A percentile compares a stretch with the other conserved stretches of the same genome.
Conservation (phyloP, 2,888 invertebrate species). For the Acanthosepion esculentum region DNA sequence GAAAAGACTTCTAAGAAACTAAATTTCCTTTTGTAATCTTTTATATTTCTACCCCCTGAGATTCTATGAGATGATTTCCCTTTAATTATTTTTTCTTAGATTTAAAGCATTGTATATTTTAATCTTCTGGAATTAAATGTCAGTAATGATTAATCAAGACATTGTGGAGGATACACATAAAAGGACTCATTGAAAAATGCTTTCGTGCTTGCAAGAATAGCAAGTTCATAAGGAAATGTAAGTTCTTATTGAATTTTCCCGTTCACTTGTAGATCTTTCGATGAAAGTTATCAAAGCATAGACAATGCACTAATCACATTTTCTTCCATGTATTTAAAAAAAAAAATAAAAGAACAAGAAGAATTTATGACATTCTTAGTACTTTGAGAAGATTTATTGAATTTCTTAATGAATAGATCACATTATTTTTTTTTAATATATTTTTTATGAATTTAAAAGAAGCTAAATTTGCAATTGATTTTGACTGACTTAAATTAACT, state of each 20-base stretch:
- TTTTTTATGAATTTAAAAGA: background rate
- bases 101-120: slow-evolving; percentile 12
- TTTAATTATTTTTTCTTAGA: background rate
- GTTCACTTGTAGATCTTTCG: background rate
- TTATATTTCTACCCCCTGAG: background rate
- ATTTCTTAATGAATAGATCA: background rate
- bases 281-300: background rate
- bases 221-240: too few relatives aligned
- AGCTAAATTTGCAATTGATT: background rate
- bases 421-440: background rate
- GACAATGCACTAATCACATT: slow-evolving; percentile 3
- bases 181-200: background rate
- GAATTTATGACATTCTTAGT: background rate
- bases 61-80: background rate
- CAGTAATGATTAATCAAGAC: slow-evolving; percentile 14
- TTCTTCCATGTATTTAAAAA: background rate
- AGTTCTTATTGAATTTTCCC: background rate
- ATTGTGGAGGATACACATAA: background rate
- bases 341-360: background rate
- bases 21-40: slow-evolving; percentile 33
- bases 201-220: background rate
- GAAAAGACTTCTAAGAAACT: background rate
- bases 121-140: slow-evolving; percentile 11
- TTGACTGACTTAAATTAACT: slow-evolving; percentile 9
- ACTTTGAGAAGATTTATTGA: background rate